Evolutionary conservation across 2,888 invertebrate genomes (phyloP), one percentile per base, ranked within the genome.

Genomic region (Chydorus sphaericus): DNA sequence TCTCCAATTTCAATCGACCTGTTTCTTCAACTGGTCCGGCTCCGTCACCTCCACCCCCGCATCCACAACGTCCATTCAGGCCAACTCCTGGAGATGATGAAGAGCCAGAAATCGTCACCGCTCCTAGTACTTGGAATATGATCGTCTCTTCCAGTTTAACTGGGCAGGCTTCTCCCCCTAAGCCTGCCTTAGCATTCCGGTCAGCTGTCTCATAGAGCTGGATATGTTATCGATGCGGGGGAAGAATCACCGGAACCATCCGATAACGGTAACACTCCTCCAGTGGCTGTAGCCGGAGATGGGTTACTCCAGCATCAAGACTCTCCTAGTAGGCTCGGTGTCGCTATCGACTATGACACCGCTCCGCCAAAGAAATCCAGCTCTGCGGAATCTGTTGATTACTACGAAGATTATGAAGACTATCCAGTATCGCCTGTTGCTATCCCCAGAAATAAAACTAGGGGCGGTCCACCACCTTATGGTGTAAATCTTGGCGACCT

Each of bases 131-230:
- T 14, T 56, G 44, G 48, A 56, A 56, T 26, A 7, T 56, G 33
- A 56, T 56, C 20, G 56, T 56, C 16, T 52, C 52, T 8, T 56
- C 56, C 16, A 56, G 56, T 36, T 37, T 56, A 11, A 50, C 26
- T 16, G 33, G 33, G 8, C 10, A 20, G 23, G 23, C 44, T 6
- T 23, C 20, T 10, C 16, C 26, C n/a, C 37, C 7, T 5, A 54
- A 54, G 29, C 10, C 54, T n/a, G 30, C 2, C n/a, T n/a, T n/a
- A n/a, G n/a, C n/a, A n/a, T n/a, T n/a, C n/a, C n/a, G n/a, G n/a
- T n/a, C n/a, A n/a, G 30, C 16, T 31, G 11, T 33, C 36, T 5
- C 36, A 33, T 14, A 37, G 39, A 28, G 28, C 37, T 23, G 54
- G 54, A 11, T 54, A 54, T 18, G 38, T 54, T 36, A 28, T 54